Base-by-base conservation (phyloP, 2,797 vertebrate genomes). In the Echiichthys vipera region DNA sequence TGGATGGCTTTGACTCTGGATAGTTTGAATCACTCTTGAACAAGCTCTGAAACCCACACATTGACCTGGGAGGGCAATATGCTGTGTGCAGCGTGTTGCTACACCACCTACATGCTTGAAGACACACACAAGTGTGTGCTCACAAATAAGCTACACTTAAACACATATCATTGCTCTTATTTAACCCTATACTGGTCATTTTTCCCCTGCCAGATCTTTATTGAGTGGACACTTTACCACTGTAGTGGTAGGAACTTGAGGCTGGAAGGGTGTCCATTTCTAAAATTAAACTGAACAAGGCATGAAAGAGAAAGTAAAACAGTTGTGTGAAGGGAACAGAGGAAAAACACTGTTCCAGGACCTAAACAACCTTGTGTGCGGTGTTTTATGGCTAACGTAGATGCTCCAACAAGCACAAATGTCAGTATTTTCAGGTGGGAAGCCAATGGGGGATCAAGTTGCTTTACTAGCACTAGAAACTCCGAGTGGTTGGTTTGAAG, bases 1-100 rank as follows among this genome's bases (percentile, higher is more conserved):
- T 57, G 64, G 66, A 88, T 80, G 77, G 80, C 81, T 89, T 83
- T 83, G 87, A 91, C 87, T 86, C 86, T 80, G 83, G 85, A 89
- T 89, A 88, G 94, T 88, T 92, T 93, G 86, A 93, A 93, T 93
- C 91, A 91, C 88, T 88, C 77, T 84, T 84, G 83, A 90, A 80
- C 84, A 78, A 88, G 83, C 85, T 88, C 77, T 83, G 80, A 87
- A 90, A 82, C 93, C 92, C 92, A 95, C 93, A 90, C 93, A 84
- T 20, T 73, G 91, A 92, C 92, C 94, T 77, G 57, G 47, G 64
- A 88, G 90, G 91, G 86, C 91, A 91, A 58, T 62, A 61, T 76
- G 79, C 74, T 78, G 77, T 29, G 39, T 80, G 76, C 82, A 74
- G 81, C 65, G 57, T 62, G 81, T 54, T 89, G 76, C 87, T 84